These are phyloP conservation scores for Crambe crambe DNA, from an alignment of 37 sponge, comb jelly and placozoan genomes.

Conservation along the genomic window DNA sequence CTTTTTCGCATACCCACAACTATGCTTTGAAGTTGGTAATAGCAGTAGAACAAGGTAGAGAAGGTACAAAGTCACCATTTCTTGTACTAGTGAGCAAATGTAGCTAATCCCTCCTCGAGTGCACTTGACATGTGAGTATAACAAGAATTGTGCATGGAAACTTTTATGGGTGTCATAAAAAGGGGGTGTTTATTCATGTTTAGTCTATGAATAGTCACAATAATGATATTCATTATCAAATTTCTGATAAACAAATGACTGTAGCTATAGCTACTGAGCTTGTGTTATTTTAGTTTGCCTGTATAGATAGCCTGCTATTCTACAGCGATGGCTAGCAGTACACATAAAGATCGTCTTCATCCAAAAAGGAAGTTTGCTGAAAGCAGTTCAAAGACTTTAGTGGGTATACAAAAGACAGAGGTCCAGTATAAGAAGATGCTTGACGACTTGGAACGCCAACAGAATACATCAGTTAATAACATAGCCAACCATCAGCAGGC, in stretches of 20 bases:
- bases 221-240: slow-evolving; percentile 1
- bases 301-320: too few species aligned
- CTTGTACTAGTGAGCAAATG: neutral
- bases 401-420: slow-evolving; percentile 36
- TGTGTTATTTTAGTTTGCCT: too few species aligned
- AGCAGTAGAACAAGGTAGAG: neutral
- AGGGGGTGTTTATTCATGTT: neutral
- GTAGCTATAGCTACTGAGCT: too few species aligned
- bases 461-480: slow-evolving; percentile 43
- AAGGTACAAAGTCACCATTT: neutral
- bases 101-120: too few species aligned
- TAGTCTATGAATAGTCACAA: too few species aligned
- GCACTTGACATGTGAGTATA: too few species aligned
- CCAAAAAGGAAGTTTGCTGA: slow-evolving; percentile 23
- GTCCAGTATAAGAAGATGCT: slow-evolving; percentile 53
- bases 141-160: too few species aligned
- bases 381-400: slow-evolving; percentile 10
- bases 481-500: slow-evolving; percentile 69
- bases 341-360: neutral
- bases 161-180: neutral
- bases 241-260: too few species aligned
- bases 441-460: slow-evolving; percentile 53
- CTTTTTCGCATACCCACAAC: neutral
- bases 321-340: neutral
- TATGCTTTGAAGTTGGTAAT: too few species aligned